Evolutionary conservation across 92 coral and sea anemone species (phyloP), one percentile per base, ranked within the genome.

Genomic region (Zoanthus solanderi): DNA sequence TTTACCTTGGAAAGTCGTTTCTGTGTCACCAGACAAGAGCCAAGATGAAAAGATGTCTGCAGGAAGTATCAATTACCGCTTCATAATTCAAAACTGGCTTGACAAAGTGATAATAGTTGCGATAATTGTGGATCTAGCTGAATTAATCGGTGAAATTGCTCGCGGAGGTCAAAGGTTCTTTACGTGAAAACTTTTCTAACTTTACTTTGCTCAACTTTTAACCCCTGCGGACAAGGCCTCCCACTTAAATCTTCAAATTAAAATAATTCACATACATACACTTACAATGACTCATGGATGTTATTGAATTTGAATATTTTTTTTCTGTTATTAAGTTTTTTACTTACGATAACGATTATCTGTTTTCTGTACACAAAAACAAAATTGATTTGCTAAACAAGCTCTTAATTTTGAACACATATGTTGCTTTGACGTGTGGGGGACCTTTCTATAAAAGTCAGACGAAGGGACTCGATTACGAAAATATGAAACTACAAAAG

Each of bases 21-120:
- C 75, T 9, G 17, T 29, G 75, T 69, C 75, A 34, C 46, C 34
- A 30, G 17, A 69, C 75, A 69, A 23, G 69, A 0, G 30, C 34
- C 14, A 34, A 34, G 75, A 69, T 69, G 46, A 30, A 31, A 44
- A 69, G 46, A 69, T 30, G 42, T 69, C 75, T 23, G n/a, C 45
- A 18, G 37, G 61, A 76, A 29, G 45, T 45, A 48, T 14, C 28
- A 9, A 48, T 76, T 76, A 76, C 23, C 42, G 29, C 42, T 50
- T 76, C 42, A 76, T 56, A 32, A 78, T 31, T 45, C 52, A 60
- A 67, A 10, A 66, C 42, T 47, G 45, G 53, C 60, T 46, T 68
- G 47, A 66, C 45, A 66, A 48, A 32, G 76, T 67, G 85, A 66
- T 66, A 81, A 66, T 13, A 47, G 15, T 29, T 23, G n/a, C 53